Percentiles rank a stretch among this genome's conserved stretches.
Evolutionary conservation across 2,113 vertebrate genomes (phyloP).

Genomic region (Galbula dea): DNA sequence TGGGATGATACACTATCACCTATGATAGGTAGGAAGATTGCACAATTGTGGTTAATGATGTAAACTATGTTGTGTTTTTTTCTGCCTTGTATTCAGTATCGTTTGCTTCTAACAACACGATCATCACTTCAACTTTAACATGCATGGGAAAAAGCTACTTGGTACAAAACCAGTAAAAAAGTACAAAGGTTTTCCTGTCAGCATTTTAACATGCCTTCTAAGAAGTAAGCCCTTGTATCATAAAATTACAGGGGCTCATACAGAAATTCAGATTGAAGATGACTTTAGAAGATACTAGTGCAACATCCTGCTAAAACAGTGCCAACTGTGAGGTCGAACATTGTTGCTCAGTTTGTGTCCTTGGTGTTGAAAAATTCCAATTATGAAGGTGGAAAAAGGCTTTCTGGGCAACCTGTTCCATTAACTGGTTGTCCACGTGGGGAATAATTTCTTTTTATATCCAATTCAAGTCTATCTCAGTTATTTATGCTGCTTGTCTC

Average conservation of each 20-base stretch:
- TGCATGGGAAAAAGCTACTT: neutral
- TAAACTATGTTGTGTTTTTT: neutral
- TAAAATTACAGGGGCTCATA: neutral
- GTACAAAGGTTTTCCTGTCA: neutral
- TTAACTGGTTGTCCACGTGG: neutral
- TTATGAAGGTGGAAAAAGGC: neutral
- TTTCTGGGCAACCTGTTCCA: neutral
- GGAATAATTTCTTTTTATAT: neutral
- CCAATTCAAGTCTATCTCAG: neutral
- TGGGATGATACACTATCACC: neutral
- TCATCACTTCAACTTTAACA: neutral
- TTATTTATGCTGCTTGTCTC: neutral
- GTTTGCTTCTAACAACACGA: neutral
- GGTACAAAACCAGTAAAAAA: neutral
- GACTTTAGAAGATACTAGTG: neutral
- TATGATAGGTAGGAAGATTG: neutral
- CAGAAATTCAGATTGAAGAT: neutral
- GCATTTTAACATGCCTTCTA: neutral
- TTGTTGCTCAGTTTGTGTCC: neutral
- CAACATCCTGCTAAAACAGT: neutral
- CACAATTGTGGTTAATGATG: neutral
- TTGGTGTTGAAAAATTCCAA: neutral
- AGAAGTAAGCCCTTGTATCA: neutral
- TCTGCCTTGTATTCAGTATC: neutral
- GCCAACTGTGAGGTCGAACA: neutral